These are phyloP conservation scores for Fringilla coelebs DNA, from an alignment of 2,797 vertebrate species.

Conservation along the genomic window DNA sequence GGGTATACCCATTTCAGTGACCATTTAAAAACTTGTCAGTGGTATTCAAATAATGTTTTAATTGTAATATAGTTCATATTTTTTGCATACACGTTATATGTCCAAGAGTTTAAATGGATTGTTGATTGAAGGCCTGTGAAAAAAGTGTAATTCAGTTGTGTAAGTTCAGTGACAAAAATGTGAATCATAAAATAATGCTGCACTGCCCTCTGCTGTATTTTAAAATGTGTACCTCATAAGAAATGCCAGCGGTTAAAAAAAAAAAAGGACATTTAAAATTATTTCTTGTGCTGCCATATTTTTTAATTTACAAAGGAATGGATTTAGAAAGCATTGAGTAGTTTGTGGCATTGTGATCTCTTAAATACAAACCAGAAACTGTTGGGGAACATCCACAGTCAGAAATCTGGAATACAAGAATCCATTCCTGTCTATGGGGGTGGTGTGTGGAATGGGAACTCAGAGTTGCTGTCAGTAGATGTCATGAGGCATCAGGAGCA, in stretches of 20 bases:
- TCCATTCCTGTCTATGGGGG: neutral
- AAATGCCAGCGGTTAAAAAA: neutral
- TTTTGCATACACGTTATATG: neutral
- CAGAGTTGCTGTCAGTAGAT: neutral
- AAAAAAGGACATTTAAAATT: neutral
- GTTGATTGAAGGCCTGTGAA: neutral
- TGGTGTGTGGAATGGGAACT: neutral
- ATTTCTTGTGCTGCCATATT: neutral
- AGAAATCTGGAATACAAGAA: neutral
- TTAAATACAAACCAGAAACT: neutral
- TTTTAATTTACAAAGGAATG: neutral
- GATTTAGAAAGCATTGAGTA: neutral
- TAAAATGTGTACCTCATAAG: neutral
- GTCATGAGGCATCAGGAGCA: neutral
- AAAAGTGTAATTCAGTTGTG: neutral
- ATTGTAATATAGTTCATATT: neutral
- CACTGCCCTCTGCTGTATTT: conserved; percentile 64
- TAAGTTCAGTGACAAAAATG: neutral
- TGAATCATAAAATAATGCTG: neutral
- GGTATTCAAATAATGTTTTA: neutral
- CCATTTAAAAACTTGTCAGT: neutral
- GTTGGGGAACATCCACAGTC: neutral
- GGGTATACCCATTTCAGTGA: neutral
- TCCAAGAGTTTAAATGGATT: neutral
- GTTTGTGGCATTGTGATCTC: neutral